Percentiles rank a stretch among this genome's conserved stretches.
These are phyloP conservation scores for Cinara cedri DNA, from an alignment of 2,888 invertebrate species.

Conservation along the genomic window DNA sequence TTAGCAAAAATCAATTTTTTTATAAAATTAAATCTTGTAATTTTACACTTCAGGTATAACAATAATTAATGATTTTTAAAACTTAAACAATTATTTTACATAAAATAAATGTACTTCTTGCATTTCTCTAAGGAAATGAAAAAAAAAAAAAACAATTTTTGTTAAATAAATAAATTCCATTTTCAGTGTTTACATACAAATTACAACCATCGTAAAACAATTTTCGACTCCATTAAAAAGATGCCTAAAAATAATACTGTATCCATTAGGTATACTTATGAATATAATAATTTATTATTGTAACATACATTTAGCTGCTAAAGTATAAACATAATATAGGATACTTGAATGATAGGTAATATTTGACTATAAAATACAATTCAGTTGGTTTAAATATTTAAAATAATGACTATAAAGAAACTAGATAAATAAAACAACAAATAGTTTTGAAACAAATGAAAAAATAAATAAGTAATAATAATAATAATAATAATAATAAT, in stretches of 20 bases:
- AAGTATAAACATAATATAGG: conserved; percentile 44
- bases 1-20: background rate
- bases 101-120: no score
- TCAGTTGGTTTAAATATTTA: conserved; percentile 32
- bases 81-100: background rate
- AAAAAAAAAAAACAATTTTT: conserved; percentile 22
- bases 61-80: background rate
- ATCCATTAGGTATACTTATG: conserved; percentile 48
- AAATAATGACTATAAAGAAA: conserved; percentile 57
- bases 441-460: conserved; percentile 36
- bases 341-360: conserved; percentile 38
- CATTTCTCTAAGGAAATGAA: background rate
- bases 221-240: conserved; percentile 33
- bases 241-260: conserved; percentile 52
- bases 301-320: conserved; percentile 42
- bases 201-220: conserved; percentile 40
- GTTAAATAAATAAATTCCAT: conserved; percentile 50
- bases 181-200: conserved; percentile 43
- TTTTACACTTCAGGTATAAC: background rate
- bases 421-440: conserved; percentile 51
- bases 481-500: conserved; percentile 51
- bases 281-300: conserved; percentile 39
- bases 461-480: conserved; percentile 34
- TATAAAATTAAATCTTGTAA: background rate
- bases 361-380: conserved; percentile 46